Evolutionary conservation across 2,888 invertebrate species (phyloP).

Genomic region (Phrixothrix hirtus): DNA sequence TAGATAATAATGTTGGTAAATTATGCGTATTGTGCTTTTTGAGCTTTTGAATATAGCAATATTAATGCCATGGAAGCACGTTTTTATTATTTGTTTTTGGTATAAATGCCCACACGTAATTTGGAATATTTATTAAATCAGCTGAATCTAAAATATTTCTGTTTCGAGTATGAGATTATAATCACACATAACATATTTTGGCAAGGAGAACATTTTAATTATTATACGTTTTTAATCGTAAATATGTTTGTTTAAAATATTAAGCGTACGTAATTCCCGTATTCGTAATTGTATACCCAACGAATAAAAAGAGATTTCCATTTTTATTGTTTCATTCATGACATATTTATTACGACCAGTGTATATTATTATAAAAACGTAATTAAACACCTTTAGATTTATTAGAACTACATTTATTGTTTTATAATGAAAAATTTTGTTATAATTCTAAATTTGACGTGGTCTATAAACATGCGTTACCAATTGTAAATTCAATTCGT

Average conservation of each 20-base stretch:
- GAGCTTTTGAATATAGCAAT: slow-evolving; percentile 29
- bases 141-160: slow-evolving; percentile 15
- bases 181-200: slow-evolving; percentile 5
- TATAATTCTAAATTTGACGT: no score
- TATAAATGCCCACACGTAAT: slow-evolving; percentile 37
- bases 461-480: no score
- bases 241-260: neutral
- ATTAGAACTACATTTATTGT: no score
- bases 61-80: slow-evolving; percentile 25
- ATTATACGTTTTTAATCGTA: neutral
- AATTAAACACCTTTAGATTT: no score
- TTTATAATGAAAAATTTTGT: no score
- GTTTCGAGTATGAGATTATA: slow-evolving; percentile 8
- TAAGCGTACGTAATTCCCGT: no score
- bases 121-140: slow-evolving; percentile 28
- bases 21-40: slow-evolving; percentile 33
- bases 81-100: slow-evolving; percentile 27
- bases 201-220: neutral
- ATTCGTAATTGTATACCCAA: no score
- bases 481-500: no score
- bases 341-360: no score
- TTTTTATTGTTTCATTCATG: no score
- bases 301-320: no score
- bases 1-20: slow-evolving; percentile 35
- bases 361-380: no score